Evolutionary conservation across 1,140 invertebrate species (phyloP).

Genomic region (Mercenaria mercenaria): DNA sequence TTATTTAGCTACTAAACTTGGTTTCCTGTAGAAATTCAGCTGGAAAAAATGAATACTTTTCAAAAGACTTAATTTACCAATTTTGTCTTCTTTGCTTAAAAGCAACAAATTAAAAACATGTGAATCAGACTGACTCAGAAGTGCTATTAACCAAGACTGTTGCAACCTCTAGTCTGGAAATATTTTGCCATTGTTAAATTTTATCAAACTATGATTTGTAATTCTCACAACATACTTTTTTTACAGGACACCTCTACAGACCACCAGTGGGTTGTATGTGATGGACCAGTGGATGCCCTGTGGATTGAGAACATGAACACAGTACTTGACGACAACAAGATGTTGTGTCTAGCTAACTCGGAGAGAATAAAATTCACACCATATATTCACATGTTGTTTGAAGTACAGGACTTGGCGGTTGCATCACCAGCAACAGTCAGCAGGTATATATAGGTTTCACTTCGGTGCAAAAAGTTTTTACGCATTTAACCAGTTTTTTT

Average conservation of each 20-base stretch:
- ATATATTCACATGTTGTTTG: conserved; percentile 87
- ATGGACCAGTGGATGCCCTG: conserved; percentile 86
- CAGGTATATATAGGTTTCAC: conserved; percentile 74
- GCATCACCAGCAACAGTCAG: conserved; percentile 87
- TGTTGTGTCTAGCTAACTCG: conserved; percentile 87
- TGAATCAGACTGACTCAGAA: no score
- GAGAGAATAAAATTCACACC: conserved; percentile 86
- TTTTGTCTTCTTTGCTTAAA: no score
- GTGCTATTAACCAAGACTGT: no score
- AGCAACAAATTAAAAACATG: no score
- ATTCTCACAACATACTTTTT: neutral
- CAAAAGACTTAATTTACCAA: no score
- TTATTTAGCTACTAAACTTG: no score
- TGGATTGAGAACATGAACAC: conserved; percentile 88
- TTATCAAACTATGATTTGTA: neutral
- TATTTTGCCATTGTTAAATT: no score
- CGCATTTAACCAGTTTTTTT: no score
- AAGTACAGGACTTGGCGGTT: conserved; percentile 86
- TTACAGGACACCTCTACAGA: conserved; percentile 84
- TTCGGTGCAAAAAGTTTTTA: no score
- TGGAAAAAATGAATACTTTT: no score
- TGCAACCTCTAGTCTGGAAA: no score
- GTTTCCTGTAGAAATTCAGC: no score
- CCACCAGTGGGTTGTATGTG: conserved; percentile 86
- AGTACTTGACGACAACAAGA: conserved; percentile 88